These are phyloP conservation scores for Scrobipalpa costella DNA, from an alignment of 2,888 invertebrate species.

Conservation along the genomic window DNA sequence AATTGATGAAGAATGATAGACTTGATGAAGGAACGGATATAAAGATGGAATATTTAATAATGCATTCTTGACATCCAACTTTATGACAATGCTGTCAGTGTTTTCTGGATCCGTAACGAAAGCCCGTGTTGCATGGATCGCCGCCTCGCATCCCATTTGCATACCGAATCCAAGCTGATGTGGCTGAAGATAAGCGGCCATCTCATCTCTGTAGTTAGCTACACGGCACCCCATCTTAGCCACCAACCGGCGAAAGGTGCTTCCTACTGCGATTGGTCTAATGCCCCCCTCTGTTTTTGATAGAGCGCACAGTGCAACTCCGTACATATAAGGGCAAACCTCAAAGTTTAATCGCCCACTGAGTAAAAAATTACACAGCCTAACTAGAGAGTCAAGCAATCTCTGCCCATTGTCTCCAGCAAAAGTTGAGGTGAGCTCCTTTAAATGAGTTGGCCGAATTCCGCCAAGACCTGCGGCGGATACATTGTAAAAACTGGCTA, in stretches of 20 bases:
- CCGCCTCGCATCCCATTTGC: background rate
- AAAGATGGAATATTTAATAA: too few relatives aligned
- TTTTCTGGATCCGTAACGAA: too few relatives aligned
- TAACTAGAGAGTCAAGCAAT: too few relatives aligned
- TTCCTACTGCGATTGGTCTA: constrained; percentile 19
- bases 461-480: constrained; percentile 19
- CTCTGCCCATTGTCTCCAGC: too few relatives aligned
- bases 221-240: constrained; percentile 20
- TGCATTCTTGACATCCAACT: too few relatives aligned
- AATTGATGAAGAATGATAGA: too few relatives aligned
- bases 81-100: too few relatives aligned
- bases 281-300: constrained; percentile 20
- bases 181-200: constrained; percentile 5
- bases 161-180: constrained; percentile 17
- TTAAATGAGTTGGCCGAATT: constrained; percentile 10
- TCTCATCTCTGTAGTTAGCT: background rate
- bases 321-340: too few relatives aligned
- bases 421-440: too few relatives aligned
- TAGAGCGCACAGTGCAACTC: constrained; percentile 9
- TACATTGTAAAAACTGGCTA: constrained; percentile 2
- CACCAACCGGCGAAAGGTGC: background rate
- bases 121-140: background rate
- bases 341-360: too few relatives aligned
- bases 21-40: too few relatives aligned
- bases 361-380: too few relatives aligned